Percentiles rank a stretch among this genome's conserved stretches.
These are phyloP conservation scores for Pantala flavescens DNA, from an alignment of 1,140 invertebrate genomes.

Conservation along the genomic window DNA sequence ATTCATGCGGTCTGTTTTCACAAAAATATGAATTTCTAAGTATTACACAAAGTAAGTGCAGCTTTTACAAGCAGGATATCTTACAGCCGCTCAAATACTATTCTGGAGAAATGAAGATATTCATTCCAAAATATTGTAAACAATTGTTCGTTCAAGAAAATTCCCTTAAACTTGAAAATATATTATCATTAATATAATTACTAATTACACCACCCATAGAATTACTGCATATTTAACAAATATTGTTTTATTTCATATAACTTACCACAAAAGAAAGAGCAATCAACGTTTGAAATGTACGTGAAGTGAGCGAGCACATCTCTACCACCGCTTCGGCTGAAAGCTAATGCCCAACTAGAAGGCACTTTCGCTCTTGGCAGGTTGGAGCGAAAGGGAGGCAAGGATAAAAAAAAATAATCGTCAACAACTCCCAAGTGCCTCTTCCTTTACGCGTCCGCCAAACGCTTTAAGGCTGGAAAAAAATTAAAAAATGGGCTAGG, in stretches of 20 bases:
- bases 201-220: no score
- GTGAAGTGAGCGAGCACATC: not conserved
- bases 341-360: not conserved
- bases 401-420: not conserved
- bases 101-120: no score
- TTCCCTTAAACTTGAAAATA: no score
- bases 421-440: not conserved
- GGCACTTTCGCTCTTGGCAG: not conserved
- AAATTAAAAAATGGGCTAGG: not conserved
- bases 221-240: no score
- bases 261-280: not conserved
- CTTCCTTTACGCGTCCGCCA: not conserved
- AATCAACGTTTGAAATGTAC: not conserved
- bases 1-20: no score
- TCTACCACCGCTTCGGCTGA: not conserved
- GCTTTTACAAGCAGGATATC: no score
- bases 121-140: no score
- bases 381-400: not conserved
- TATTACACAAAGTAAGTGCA: no score
- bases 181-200: no score
- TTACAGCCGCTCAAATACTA: no score
- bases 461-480: not conserved
- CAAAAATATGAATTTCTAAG: no score
- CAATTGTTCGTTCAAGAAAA: no score
- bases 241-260: not conserved